These are phyloP conservation scores for Drosophila kohkoa DNA, from an alignment of 1,140 invertebrate species.

Conservation along the genomic window DNA sequence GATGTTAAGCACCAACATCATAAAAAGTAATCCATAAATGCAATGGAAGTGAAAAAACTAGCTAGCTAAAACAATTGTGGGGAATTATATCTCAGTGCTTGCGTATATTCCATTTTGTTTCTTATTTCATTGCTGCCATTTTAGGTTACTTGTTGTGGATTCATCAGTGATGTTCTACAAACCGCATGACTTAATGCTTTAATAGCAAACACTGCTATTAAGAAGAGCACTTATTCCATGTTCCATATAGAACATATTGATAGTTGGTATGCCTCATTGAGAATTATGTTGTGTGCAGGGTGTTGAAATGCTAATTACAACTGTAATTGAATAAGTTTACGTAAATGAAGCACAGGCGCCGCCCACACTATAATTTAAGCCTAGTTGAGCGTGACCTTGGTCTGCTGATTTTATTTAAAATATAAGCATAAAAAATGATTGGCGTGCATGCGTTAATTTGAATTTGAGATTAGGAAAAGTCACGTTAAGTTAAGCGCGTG, in stretches of 20 bases:
- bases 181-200: background rate
- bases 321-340: slow-evolving; percentile 53
- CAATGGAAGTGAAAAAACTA: too few relatives aligned
- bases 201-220: too few relatives aligned
- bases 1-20: too few relatives aligned
- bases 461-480: slow-evolving; percentile 7
- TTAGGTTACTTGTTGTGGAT: background rate
- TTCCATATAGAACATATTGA: too few relatives aligned
- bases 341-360: slow-evolving; percentile 25
- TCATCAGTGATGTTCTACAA: background rate
- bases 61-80: too few relatives aligned
- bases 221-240: too few relatives aligned
- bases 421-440: slow-evolving; percentile 1
- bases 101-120: too few relatives aligned
- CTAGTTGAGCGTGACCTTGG: slow-evolving; percentile 23
- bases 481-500: background rate
- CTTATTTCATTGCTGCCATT: too few relatives aligned
- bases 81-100: too few relatives aligned
- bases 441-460: background rate
- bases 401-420: slow-evolving; percentile 9
- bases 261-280: background rate
- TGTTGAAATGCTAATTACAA: slow-evolving; percentile 12
- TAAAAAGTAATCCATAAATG: too few relatives aligned
- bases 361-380: slow-evolving; percentile 4
- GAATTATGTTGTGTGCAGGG: background rate